These are phyloP conservation scores for Solenodon paradoxus DNA, from an alignment of 2,113 vertebrate genomes.

Conservation along the genomic window DNA sequence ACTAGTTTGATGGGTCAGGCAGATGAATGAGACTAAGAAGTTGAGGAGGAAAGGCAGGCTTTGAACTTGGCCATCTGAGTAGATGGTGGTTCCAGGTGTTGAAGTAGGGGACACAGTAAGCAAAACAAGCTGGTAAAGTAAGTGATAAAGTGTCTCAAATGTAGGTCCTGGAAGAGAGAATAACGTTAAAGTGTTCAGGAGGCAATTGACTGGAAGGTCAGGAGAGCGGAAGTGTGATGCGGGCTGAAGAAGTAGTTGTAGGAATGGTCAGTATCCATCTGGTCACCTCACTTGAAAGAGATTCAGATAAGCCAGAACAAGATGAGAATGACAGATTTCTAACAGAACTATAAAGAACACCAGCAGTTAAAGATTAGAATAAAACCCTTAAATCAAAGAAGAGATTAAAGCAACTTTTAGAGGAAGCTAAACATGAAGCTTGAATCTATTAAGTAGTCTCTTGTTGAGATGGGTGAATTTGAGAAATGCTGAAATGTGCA, in stretches of 20 bases:
- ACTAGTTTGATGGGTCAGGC: neutral
- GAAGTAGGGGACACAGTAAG: neutral
- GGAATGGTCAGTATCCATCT: neutral
- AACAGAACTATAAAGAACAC: neutral
- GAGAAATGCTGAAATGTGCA: neutral
- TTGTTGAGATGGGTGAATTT: neutral
- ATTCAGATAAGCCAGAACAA: neutral
- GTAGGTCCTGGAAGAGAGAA: neutral
- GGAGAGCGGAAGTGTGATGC: neutral
- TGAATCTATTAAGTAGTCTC: neutral
- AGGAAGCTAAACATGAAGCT: neutral
- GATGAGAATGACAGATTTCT: neutral
- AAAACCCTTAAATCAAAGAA: neutral
- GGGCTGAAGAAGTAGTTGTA: neutral
- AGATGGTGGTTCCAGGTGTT: neutral
- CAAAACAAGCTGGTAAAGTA: neutral
- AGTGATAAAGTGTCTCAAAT: neutral
- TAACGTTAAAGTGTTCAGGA: neutral
- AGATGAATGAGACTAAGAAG: neutral
- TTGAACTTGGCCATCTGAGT: neutral
- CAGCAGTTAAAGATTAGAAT: neutral
- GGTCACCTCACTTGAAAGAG: neutral
- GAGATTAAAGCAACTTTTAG: neutral
- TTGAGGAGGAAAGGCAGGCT: neutral
- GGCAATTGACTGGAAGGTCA: neutral